phyloP scores from a whole-genome alignment of 2,113 vertebrate genomes.

The Andinoacara biseriatus region DNA sequence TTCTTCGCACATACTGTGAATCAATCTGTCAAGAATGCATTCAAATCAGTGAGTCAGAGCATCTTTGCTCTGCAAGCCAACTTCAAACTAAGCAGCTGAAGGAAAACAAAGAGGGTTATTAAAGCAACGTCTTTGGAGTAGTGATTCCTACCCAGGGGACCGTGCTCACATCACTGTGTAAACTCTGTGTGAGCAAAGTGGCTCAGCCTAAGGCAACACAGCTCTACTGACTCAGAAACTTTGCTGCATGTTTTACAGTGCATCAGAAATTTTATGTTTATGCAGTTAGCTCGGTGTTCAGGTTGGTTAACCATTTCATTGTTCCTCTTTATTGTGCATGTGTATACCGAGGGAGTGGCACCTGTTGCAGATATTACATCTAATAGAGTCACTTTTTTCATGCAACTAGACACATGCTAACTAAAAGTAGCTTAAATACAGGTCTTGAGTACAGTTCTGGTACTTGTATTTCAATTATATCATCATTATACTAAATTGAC shows the following conservation, averaged over 20 bases:
- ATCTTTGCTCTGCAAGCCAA: slow-evolving; percentile 27
- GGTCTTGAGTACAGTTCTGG: neutral
- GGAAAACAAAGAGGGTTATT: slow-evolving; percentile 17
- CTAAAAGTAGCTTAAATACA: neutral
- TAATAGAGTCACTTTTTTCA: neutral
- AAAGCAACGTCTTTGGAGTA: slow-evolving; percentile 13
- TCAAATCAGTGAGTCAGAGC: slow-evolving; percentile 30
- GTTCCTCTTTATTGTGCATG: neutral
- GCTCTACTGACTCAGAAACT: neutral
- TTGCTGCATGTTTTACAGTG: neutral
- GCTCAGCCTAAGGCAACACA: slow-evolving; percentile 13
- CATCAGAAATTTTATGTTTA: neutral
- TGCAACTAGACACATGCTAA: neutral
- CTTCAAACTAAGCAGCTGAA: neutral
- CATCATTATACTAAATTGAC: neutral
- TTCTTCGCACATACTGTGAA: slow-evolving; percentile 28
- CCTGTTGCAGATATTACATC: neutral
- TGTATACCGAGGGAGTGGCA: neutral
- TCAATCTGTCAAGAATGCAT: slow-evolving; percentile 30
- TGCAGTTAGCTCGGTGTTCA: neutral
- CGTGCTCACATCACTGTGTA: slow-evolving; percentile 9
- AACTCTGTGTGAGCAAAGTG: slow-evolving; percentile 29
- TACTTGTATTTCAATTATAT: neutral
- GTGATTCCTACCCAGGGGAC: slow-evolving; percentile 13
- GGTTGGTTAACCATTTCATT: neutral